Evolutionary conservation across 1,140 invertebrate species (phyloP).

Genomic region (Zaprionus vittiger): DNA sequence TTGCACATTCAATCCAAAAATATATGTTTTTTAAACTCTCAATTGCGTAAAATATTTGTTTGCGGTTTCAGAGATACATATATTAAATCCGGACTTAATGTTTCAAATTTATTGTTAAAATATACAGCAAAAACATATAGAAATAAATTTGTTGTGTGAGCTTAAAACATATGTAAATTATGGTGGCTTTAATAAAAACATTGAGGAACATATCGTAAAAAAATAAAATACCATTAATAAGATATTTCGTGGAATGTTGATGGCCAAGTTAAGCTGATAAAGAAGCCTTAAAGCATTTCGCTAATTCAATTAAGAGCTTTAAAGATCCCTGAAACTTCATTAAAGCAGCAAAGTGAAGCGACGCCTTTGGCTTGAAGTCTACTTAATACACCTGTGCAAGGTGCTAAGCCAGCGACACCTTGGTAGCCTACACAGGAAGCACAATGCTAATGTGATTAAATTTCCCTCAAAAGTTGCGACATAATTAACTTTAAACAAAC

Average conservation of each 20-base stretch:
- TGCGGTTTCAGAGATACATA: not conserved
- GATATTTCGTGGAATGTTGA: not conserved
- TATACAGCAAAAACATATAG: not conserved
- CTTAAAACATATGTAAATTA: not conserved
- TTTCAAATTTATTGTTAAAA: not conserved
- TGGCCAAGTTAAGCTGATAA: not conserved
- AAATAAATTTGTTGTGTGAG: not conserved
- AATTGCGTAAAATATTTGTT: constrained; percentile 6
- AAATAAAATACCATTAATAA: not conserved
- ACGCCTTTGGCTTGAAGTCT: not conserved
- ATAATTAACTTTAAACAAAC: constrained; percentile 49
- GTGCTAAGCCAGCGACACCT: not conserved
- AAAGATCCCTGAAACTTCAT: not conserved
- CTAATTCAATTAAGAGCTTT: not conserved
- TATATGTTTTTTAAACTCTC: constrained; percentile 8
- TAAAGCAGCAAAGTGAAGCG: not conserved
- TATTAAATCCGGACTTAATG: not conserved
- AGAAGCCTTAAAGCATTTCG: not conserved
- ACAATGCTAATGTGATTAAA: constrained; percentile 38
- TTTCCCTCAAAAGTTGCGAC: constrained; percentile 22
- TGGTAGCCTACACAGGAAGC: not conserved
- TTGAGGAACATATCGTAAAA: not conserved
- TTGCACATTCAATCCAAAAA: not conserved
- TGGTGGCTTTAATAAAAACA: not conserved
- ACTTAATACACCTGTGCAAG: not conserved